phyloP scores from a whole-genome alignment of 2,888 invertebrate species.

The Sacculina carcini region DNA sequence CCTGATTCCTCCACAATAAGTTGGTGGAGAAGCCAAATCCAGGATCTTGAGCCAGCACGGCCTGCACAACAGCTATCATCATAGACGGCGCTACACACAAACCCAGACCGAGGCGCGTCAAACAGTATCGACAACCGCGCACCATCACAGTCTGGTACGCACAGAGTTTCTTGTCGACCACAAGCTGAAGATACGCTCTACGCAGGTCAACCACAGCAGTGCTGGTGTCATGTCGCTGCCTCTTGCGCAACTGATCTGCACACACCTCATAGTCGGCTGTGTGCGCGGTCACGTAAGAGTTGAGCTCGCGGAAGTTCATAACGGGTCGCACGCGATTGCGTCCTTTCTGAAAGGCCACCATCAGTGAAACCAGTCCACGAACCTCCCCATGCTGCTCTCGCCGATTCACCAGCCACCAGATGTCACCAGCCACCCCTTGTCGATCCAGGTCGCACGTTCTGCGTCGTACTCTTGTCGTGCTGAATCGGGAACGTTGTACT shows the following conservation, averaged over 20 bases:
- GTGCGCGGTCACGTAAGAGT: background rate
- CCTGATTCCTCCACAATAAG: too few relatives aligned
- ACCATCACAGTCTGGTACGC: background rate
- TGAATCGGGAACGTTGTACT: too few relatives aligned
- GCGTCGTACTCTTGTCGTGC: too few relatives aligned
- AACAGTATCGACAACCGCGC: slow-evolving; percentile 1
- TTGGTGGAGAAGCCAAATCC: background rate
- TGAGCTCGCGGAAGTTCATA: slow-evolving; percentile 4
- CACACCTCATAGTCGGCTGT: background rate
- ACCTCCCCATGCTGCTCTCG: too few relatives aligned
- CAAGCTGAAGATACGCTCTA: background rate
- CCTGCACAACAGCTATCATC: background rate
- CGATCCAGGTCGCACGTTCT: too few relatives aligned
- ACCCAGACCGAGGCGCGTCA: slow-evolving; percentile 4
- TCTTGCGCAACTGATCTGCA: background rate
- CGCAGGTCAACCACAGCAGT: background rate
- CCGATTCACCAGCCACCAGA: too few relatives aligned
- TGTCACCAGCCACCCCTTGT: too few relatives aligned
- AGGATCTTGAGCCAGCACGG: background rate
- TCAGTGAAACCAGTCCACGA: too few relatives aligned
- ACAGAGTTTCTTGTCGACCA: background rate
- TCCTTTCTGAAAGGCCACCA: too few relatives aligned
- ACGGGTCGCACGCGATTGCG: slow-evolving; percentile 3
- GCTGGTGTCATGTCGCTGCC: background rate
- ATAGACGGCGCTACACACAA: background rate